These are phyloP conservation scores for Drusus annulatus DNA, from an alignment of 1,140 invertebrate species.

Conservation along the genomic window DNA sequence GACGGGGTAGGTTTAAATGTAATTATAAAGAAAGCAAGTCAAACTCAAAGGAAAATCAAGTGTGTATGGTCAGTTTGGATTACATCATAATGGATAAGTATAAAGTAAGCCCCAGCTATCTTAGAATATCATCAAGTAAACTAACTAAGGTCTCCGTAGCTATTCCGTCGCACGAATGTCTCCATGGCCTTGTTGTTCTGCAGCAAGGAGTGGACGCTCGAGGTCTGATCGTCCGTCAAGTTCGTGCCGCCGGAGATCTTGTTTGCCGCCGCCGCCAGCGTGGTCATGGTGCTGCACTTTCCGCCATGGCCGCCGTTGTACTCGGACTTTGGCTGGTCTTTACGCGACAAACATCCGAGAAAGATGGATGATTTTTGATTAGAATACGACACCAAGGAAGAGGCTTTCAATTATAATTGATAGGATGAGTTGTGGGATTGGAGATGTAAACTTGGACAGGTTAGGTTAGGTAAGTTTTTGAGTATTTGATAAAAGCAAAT, in stretches of 20 bases:
- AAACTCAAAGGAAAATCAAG: no score
- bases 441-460: no score
- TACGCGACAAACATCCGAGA: slow-evolving; percentile 23
- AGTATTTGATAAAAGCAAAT: no score
- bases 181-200: slow-evolving; percentile 75
- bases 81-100: no score
- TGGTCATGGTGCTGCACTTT: slow-evolving; percentile 24
- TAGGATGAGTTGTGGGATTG: no score
- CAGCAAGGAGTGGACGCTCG: slow-evolving; percentile 62
- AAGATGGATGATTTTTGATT: slow-evolving; percentile 18
- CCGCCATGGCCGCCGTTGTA: slow-evolving; percentile 25
- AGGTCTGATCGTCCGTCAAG: slow-evolving; percentile 70
- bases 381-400: neutral
- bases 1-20: no score
- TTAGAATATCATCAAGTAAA: slow-evolving; percentile 48
- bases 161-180: slow-evolving; percentile 75
- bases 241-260: slow-evolving; percentile 66
- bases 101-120: neutral
- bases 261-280: slow-evolving; percentile 36
- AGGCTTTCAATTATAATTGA: no score
- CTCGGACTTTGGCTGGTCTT: slow-evolving; percentile 51
- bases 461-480: no score
- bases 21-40: no score
- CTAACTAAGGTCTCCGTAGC: slow-evolving; percentile 77
- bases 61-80: no score